Conservation (phyloP, 35 echinoderm and acorn worm species). For the Hemicentrotus pulcherrimus region DNA sequence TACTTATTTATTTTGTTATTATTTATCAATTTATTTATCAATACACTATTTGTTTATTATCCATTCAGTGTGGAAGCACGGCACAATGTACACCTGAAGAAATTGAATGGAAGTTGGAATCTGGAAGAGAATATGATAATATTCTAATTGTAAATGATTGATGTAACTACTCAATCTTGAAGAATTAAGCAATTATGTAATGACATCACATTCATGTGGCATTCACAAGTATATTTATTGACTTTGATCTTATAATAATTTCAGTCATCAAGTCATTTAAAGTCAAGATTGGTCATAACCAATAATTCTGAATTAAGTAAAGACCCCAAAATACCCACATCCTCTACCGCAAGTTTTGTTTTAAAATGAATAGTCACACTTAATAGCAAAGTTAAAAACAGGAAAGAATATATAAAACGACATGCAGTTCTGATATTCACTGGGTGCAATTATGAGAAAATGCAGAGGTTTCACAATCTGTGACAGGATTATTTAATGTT, state of each 20-base stretch:
- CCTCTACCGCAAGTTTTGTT: neutral
- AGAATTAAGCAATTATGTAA: neutral
- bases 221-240: too few species aligned
- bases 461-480: neutral
- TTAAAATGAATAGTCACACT: neutral
- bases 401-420: neutral
- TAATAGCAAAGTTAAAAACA: neutral
- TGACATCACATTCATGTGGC: too few species aligned
- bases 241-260: too few species aligned
- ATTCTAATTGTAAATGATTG: neutral
- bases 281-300: neutral
- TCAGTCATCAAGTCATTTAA: neutral
- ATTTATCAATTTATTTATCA: too few species aligned
- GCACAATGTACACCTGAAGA: neutral
- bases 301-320: neutral
- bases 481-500: neutral
- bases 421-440: neutral
- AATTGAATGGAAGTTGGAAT: neutral
- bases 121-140: neutral
- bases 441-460: neutral
- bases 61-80: neutral
- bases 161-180: neutral
- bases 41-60: too few species aligned
- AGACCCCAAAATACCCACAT: slow-evolving; percentile 4
- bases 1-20: too few species aligned